Percentiles rank a stretch among this genome's conserved stretches.
Conservation (phyloP, 2,888 invertebrate genomes). For the Lepidocyrtinus sp. region DNA sequence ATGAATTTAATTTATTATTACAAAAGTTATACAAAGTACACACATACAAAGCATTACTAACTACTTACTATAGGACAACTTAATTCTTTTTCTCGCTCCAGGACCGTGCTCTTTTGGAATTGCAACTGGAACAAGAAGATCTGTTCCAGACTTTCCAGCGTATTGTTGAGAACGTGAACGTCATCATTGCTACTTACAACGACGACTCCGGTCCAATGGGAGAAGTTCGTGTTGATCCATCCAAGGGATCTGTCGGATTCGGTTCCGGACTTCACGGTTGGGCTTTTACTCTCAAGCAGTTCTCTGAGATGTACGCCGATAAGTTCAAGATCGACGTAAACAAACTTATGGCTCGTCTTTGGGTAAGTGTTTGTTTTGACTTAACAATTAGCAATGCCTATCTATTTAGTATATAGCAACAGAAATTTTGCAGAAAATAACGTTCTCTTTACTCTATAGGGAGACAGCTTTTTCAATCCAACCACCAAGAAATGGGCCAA, state of each 20-base stretch:
- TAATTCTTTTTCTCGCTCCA: no score
- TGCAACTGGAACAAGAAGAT: constrained; percentile 97
- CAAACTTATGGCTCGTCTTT: constrained; percentile 96
- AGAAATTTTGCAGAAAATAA: no score
- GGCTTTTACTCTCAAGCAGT: constrained; percentile 99
- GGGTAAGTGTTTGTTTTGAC: no score
- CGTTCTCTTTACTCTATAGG: no score
- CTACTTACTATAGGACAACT: no score
- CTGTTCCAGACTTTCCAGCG: constrained; percentile 99
- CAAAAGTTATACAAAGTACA: no score
- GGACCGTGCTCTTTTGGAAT: constrained; percentile 97
- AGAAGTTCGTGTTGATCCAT: constrained; percentile 97
- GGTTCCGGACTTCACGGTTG: constrained; percentile 99
- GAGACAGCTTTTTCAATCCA: constrained; percentile 98
- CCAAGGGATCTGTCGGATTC: constrained; percentile 99
- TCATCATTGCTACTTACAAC: constrained; percentile 99
- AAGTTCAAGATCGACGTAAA: constrained; percentile 98
- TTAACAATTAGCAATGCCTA: no score
- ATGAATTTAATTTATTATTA: no score
- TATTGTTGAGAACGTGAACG: constrained; percentile 99
- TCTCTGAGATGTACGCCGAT: constrained; percentile 98
- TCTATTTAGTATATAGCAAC: no score
- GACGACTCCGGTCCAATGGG: constrained; percentile 99
- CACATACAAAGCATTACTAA: no score
- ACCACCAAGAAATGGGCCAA: constrained; percentile 99